Conservation (phyloP, 2,113 vertebrate genomes). For the Puma concolor region DNA sequence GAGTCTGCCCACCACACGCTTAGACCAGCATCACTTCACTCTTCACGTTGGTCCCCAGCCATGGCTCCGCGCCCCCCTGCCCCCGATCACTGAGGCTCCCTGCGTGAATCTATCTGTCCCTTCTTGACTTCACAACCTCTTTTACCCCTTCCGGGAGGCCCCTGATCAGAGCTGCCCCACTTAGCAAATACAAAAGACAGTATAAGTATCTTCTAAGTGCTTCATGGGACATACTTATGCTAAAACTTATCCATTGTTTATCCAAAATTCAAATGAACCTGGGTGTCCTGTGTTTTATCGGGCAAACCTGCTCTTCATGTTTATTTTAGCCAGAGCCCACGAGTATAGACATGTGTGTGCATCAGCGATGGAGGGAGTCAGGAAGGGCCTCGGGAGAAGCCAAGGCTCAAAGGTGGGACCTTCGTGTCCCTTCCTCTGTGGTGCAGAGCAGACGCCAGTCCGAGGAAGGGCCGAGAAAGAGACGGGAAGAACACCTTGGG, state of each 20-base stretch:
- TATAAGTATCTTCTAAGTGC: too few relatives aligned
- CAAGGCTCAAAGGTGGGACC: background rate
- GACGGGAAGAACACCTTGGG: background rate
- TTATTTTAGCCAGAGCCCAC: background rate
- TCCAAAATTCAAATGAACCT: constrained; percentile 17
- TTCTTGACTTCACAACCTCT: background rate
- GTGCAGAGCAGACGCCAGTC: background rate
- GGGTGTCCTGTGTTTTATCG: background rate
- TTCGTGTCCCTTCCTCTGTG: background rate
- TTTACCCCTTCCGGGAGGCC: background rate
- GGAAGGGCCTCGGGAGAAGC: background rate
- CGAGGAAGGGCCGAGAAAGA: background rate
- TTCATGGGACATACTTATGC: background rate
- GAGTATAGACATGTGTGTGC: background rate
- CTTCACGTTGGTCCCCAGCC: background rate
- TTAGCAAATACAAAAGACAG: too few relatives aligned
- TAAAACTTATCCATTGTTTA: constrained; percentile 11
- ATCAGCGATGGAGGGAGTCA: background rate
- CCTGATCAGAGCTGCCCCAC: background rate
- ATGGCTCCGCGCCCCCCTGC: background rate
- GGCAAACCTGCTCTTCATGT: background rate
- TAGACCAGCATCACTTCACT: background rate
- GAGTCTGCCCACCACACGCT: accelerated
- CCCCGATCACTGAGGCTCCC: background rate
- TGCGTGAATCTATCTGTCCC: accelerated